phyloP scores from a whole-genome alignment of 2,113 vertebrate species.

The Nothocercus julius region DNA sequence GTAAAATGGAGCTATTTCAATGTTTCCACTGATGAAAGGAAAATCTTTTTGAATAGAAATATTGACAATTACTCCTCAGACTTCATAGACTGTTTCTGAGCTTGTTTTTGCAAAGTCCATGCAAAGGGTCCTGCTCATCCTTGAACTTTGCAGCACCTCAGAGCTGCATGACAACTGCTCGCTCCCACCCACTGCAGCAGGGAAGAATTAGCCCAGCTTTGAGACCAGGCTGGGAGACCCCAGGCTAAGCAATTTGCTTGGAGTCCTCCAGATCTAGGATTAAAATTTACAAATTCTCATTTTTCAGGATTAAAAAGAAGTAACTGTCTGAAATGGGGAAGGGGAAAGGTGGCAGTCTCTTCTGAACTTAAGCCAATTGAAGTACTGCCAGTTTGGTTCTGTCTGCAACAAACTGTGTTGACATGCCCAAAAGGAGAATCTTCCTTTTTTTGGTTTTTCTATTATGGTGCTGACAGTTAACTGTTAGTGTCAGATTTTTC shows the following conservation, averaged over 20 bases:
- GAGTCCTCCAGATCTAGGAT: slow-evolving; percentile 30
- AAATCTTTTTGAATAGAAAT: background rate
- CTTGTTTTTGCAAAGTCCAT: slow-evolving; percentile 27
- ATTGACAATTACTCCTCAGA: background rate
- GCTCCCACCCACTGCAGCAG: background rate
- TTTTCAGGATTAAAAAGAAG: background rate
- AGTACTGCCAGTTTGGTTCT: background rate
- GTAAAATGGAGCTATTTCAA: background rate
- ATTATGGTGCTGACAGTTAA: background rate
- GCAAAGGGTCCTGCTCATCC: slow-evolving; percentile 28
- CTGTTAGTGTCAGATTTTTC: background rate
- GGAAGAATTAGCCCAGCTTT: slow-evolving; percentile 51
- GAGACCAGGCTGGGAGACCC: slow-evolving; percentile 3
- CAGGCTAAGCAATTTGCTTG: slow-evolving; percentile 14
- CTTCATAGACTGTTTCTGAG: background rate
- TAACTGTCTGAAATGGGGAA: background rate
- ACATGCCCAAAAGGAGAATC: background rate
- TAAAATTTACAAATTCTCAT: background rate
- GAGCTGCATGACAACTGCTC: slow-evolving; percentile 6
- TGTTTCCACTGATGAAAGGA: background rate
- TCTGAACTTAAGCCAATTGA: background rate
- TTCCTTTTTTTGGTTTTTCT: background rate
- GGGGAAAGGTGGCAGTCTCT: background rate
- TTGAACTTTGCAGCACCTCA: background rate
- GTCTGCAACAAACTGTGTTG: background rate